These are phyloP conservation scores for Drosophila elegans DNA, from an alignment of 1,140 invertebrate species.

Conservation along the genomic window DNA sequence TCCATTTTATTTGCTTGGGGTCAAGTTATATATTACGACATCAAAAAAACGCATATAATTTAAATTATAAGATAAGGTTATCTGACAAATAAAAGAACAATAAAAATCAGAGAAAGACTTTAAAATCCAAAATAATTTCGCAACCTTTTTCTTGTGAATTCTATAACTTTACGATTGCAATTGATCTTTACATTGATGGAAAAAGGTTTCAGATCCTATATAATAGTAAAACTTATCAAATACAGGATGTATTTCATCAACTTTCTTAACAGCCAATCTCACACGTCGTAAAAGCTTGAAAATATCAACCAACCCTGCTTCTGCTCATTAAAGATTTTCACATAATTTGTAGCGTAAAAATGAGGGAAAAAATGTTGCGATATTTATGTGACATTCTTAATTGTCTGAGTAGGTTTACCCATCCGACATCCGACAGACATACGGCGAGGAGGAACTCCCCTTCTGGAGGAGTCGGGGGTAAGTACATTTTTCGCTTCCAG, in stretches of 20 bases:
- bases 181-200: slow-evolving; percentile 16
- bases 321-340: slow-evolving; percentile 67
- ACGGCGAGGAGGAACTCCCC: slow-evolving; percentile 12
- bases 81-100: not conserved
- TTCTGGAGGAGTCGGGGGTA: slow-evolving; percentile 6
- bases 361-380: slow-evolving; percentile 62
- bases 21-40: not conserved
- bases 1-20: not conserved
- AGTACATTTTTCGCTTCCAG: slow-evolving; percentile 31
- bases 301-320: slow-evolving; percentile 26
- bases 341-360: slow-evolving; percentile 67
- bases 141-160: not conserved
- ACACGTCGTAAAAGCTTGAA: slow-evolving; percentile 73
- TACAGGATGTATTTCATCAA: not conserved
- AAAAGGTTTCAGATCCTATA: slow-evolving; percentile 12
- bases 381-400: slow-evolving; percentile 79
- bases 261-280: slow-evolving; percentile 43
- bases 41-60: not conserved
- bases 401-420: slow-evolving; percentile 72
- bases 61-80: not conserved
- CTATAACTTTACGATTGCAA: slow-evolving; percentile 12
- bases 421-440: not conserved
- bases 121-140: not conserved
- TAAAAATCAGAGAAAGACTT: not conserved
- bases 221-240: slow-evolving; percentile 1